A percentile compares a stretch with the other conserved stretches of the same genome.
Conservation (phyloP, 2,888 invertebrate species). For the Xylota segnis region DNA sequence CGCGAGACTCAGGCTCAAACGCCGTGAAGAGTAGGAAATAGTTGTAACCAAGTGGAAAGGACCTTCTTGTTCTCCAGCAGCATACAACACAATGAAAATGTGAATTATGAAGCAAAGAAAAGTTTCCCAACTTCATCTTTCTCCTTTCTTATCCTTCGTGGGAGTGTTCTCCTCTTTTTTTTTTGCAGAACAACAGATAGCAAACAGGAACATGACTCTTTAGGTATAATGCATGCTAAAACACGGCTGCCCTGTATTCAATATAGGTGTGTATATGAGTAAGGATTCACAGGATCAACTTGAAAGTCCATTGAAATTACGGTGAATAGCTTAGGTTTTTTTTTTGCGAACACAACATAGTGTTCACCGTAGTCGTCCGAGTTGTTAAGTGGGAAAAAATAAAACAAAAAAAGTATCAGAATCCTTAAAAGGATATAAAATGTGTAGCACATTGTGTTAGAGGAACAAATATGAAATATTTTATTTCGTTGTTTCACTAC, state of each 20-base stretch:
- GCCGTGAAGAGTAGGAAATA: constrained; percentile 8
- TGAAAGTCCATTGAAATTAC: constrained; percentile 39
- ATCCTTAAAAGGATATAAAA: constrained; percentile 17
- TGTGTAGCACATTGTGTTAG: not conserved
- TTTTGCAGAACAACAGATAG: constrained; percentile 13
- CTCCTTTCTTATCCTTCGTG: constrained; percentile 7
- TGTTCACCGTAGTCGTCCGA: not conserved
- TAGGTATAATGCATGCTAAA: constrained; percentile 35
- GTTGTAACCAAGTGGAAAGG: constrained; percentile 13
- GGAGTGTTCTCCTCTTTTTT: constrained; percentile 15
- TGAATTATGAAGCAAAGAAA: constrained; percentile 42
- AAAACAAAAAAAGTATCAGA: not conserved
- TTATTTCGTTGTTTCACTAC: not conserved
- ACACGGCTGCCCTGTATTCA: constrained; percentile 42
- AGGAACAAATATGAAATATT: not conserved
- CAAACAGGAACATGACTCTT: constrained; percentile 47
- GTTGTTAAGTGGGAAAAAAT: constrained; percentile 10
- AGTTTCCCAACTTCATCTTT: constrained; percentile 6
- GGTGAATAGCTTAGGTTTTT: constrained; percentile 21
- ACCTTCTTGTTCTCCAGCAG: constrained; percentile 21
- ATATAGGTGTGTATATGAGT: constrained; percentile 7
- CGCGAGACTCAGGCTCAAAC: constrained; percentile 2
- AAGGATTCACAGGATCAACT: constrained; percentile 37
- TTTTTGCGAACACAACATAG: not conserved
- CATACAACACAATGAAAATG: constrained; percentile 29